Conservation (phyloP, 2,797 vertebrate genomes). For the Botia almorhae region DNA sequence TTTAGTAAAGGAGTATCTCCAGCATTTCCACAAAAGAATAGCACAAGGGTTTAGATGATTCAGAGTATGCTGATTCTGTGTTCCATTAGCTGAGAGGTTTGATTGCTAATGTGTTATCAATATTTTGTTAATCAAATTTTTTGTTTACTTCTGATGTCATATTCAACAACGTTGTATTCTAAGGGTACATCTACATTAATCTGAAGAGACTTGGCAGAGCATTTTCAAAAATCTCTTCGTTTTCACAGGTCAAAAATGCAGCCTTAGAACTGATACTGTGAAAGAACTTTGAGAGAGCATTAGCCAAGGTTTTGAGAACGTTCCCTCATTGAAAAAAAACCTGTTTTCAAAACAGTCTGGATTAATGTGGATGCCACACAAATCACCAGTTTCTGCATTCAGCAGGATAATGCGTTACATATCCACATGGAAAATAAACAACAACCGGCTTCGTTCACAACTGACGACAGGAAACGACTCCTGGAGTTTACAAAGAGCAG, state of each 20-base stretch:
- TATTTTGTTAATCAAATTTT: neutral
- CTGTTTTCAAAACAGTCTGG: neutral
- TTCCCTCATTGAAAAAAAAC: too few species aligned
- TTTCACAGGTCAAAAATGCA: too few species aligned
- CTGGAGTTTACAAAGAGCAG: neutral
- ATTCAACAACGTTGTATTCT: neutral
- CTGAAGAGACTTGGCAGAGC: too few species aligned
- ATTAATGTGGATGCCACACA: neutral
- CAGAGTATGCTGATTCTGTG: neutral
- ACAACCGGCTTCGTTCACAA: neutral
- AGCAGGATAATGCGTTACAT: neutral
- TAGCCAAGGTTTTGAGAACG: too few species aligned
- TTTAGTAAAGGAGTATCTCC: neutral
- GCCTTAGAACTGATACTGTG: too few species aligned
- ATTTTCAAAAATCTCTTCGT: too few species aligned
- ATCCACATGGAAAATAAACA: neutral
- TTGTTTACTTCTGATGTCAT: neutral
- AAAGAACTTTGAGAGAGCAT: too few species aligned
- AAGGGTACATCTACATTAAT: neutral
- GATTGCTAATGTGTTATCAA: neutral
- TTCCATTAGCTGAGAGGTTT: neutral
- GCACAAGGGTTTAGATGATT: neutral
- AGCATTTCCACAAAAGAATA: neutral
- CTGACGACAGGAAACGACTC: neutral
- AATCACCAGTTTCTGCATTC: constrained; percentile 2